Base-by-base conservation (phyloP, 2,888 invertebrate species). In the Orchesellides sinensis region DNA sequence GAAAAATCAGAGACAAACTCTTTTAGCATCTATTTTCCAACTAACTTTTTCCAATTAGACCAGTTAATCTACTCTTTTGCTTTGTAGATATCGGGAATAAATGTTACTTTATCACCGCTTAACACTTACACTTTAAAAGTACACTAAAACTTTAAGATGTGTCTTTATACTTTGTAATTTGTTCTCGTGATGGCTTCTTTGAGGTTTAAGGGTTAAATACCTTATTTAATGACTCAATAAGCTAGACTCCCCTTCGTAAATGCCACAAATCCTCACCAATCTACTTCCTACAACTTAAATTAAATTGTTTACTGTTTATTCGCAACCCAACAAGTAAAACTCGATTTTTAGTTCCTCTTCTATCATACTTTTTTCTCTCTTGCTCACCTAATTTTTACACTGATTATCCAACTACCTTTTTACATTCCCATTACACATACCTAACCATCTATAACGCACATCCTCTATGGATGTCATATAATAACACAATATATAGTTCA, bases 321-420 rank as follows among this genome's bases (percentile, higher is more conserved):
- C 32, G n/a, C n/a, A 12, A 25, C 25, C 47, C 21, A 66, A 70
- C 70, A 49, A 70, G 70, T 59, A 40, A 72, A 72, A 72, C 72
- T 72, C 59, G 72, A 72, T 70, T 59, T 59, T 56, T 45, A 47
- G 56, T 72, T 59, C 72, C 59, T 40, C n/a, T n/a, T n/a, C n/a
- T n/a, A n/a, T n/a, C n/a, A n/a, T n/a, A n/a, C n/a, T n/a, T n/a
- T n/a, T n/a, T n/a, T n/a, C n/a, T 59, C 45, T n/a, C 56, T 35
- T 35, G 40, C 29, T 56, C 45, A 32, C 32, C 54, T 54, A 35
- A 52, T 35, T 69, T 25, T 14, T n/a, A 21, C 56, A 59, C n/a
- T 54, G 32, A 68, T 25, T 40, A 49, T 27, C 63, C 29, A 35
- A 49, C 14, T 49, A 17, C 47, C 10, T 1, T 40, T 40, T 40